These are phyloP conservation scores for Neodiprion virginianus DNA, from an alignment of 1,140 invertebrate genomes.

Conservation along the genomic window DNA sequence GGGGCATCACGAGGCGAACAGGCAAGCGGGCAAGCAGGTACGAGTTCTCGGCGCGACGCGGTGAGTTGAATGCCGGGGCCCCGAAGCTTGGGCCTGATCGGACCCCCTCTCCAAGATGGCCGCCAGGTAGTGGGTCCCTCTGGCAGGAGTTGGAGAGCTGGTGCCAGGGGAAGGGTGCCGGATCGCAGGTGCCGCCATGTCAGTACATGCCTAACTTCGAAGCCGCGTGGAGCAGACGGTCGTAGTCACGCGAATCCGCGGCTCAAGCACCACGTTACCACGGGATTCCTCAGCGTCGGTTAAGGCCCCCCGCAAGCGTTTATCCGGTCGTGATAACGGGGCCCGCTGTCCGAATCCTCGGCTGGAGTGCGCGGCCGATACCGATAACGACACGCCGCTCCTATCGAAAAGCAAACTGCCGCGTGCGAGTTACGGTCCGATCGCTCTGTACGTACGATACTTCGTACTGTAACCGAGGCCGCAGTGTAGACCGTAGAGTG, in stretches of 20 bases:
- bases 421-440: too few relatives aligned
- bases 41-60: slow-evolving; percentile 39
- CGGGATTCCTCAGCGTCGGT: not conserved
- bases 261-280: slow-evolving; percentile 21
- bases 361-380: not conserved
- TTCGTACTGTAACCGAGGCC: too few relatives aligned
- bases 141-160: slow-evolving; percentile 43
- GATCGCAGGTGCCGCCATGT: slow-evolving; percentile 62
- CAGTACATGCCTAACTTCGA: slow-evolving; percentile 61
- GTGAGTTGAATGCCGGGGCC: slow-evolving; percentile 38
- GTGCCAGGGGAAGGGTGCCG: slow-evolving; percentile 50
- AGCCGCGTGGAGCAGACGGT: slow-evolving; percentile 53
- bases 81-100: not conserved
- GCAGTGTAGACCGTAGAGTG: not conserved
- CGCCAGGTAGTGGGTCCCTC: slow-evolving; percentile 44
- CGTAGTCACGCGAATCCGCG: slow-evolving; percentile 35
- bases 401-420: too few relatives aligned
- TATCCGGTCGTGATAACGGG: not conserved
- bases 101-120: slow-evolving; percentile 59
- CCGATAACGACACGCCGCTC: too few relatives aligned
- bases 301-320: slow-evolving; percentile 3
- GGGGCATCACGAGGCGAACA: slow-evolving; percentile 3
- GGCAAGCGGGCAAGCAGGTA: slow-evolving; percentile 34
- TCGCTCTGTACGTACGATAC: too few relatives aligned
- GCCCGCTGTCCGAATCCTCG: not conserved